Conservation (phyloP, 2,113 vertebrate species). For the Dendropsophus ebraccatus region DNA sequence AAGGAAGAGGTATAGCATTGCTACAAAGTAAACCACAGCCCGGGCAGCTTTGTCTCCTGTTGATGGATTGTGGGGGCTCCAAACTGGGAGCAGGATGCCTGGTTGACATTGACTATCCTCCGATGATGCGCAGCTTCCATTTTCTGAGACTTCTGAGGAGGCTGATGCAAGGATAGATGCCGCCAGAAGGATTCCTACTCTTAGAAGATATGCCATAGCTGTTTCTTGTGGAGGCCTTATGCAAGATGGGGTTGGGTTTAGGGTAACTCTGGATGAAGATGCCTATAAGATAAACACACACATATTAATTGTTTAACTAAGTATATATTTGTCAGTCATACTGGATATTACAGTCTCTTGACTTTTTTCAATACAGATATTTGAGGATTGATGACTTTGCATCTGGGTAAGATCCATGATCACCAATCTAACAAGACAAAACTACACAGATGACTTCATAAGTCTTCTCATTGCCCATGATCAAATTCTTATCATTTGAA, state of each 20-base stretch:
- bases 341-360: too few relatives aligned
- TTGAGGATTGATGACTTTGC: too few relatives aligned
- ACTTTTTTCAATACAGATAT: too few relatives aligned
- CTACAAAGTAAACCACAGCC: conserved; percentile 90
- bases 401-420: too few relatives aligned
- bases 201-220: conserved; percentile 55
- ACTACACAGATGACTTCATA: too few relatives aligned
- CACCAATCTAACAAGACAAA: too few relatives aligned
- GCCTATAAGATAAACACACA: conserved; percentile 10
- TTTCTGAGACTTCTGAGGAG: conserved; percentile 42
- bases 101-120: conserved; percentile 70
- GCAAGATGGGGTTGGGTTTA: not conserved
- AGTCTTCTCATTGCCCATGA: too few relatives aligned
- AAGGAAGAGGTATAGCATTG: conserved; percentile 96
- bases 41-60: conserved; percentile 81
- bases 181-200: conserved; percentile 63
- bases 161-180: conserved; percentile 57
- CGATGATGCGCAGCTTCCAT: conserved; percentile 65
- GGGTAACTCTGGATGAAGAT: not conserved
- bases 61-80: conserved; percentile 79
- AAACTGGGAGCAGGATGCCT: conserved; percentile 89
- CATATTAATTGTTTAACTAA: not conserved
- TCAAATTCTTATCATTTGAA: too few relatives aligned
- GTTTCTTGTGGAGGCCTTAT: not conserved
- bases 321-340: too few relatives aligned